phyloP scores from a whole-genome alignment of 2,113 vertebrate genomes.

The Tautogolabrus adspersus region DNA sequence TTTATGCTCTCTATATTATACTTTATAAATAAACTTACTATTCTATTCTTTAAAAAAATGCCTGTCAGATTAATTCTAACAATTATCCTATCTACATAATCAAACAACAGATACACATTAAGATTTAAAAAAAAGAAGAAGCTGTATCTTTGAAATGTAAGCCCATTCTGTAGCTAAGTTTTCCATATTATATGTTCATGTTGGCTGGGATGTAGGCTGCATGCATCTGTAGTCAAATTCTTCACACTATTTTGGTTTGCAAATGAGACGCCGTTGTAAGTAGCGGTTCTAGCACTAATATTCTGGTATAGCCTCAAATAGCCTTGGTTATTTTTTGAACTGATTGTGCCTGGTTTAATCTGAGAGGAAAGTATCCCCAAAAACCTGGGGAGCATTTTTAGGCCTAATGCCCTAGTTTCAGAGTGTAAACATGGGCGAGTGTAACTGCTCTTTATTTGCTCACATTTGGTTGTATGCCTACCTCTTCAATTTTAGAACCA shows the following conservation, averaged over 20 bases:
- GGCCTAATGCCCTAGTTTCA: background rate
- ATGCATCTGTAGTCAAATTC: background rate
- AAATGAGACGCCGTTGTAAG: slow-evolving; percentile 52
- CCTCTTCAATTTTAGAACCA: background rate
- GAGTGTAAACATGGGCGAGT: background rate
- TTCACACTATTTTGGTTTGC: slow-evolving; percentile 59
- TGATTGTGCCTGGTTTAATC: too few species aligned
- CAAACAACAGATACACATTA: background rate
- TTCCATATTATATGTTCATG: background rate
- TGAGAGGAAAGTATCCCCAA: background rate
- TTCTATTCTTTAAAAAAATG: background rate
- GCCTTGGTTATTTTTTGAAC: too few species aligned
- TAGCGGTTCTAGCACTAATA: slow-evolving; percentile 16
- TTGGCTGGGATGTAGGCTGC: background rate
- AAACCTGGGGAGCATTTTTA: background rate
- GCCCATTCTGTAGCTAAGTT: background rate
- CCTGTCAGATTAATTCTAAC: background rate
- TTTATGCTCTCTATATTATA: too few species aligned
- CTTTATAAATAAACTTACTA: too few species aligned
- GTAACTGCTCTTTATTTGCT: background rate
- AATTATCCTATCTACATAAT: background rate
- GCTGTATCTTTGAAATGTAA: background rate
- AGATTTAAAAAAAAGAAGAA: background rate
- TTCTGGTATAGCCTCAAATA: too few species aligned
- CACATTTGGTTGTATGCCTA: background rate